Evolutionary conservation across 2,888 invertebrate genomes (phyloP).

Genomic region (Barypeithes pellucidus): DNA sequence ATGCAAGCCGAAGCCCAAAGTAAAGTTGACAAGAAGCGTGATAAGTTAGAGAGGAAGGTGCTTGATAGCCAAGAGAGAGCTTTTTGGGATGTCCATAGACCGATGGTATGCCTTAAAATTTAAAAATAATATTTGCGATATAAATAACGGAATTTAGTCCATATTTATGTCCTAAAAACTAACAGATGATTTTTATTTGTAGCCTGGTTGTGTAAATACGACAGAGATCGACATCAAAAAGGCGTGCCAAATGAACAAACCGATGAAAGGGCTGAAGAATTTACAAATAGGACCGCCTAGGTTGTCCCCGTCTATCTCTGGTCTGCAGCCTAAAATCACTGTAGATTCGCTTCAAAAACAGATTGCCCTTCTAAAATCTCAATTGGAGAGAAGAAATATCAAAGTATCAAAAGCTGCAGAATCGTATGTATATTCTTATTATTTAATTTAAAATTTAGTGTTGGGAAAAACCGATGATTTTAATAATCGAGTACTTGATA

Average conservation of each 20-base stretch:
- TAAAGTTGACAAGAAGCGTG: constrained; percentile 98
- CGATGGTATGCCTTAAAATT: constrained; percentile 82
- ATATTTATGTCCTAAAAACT: too few species aligned
- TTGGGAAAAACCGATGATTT: too few species aligned
- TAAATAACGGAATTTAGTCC: too few species aligned
- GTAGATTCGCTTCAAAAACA: constrained; percentile 76
- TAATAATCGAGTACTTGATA: too few species aligned
- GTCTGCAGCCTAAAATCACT: constrained; percentile 61
- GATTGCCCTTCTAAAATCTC: constrained; percentile 82
- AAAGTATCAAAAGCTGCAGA: constrained; percentile 96
- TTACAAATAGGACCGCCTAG: constrained; percentile 73
- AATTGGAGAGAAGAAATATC: constrained; percentile 90
- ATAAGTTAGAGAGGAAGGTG: constrained; percentile 97
- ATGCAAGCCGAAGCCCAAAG: constrained; percentile 97
- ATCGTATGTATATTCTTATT: too few species aligned
- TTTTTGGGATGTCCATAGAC: constrained; percentile 99
- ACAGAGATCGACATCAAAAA: constrained; percentile 99
- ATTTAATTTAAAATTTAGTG: too few species aligned
- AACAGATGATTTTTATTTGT: constrained; percentile 59
- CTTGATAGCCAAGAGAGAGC: constrained; percentile 99
- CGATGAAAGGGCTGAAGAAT: constrained; percentile 68
- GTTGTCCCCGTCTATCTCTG: constrained; percentile 74
- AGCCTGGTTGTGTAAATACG: constrained; percentile 99
- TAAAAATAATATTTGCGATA: too few species aligned
- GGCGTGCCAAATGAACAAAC: constrained; percentile 81